phyloP scores from a whole-genome alignment of 2,113 vertebrate genomes.

The Enhydra lutris region DNA sequence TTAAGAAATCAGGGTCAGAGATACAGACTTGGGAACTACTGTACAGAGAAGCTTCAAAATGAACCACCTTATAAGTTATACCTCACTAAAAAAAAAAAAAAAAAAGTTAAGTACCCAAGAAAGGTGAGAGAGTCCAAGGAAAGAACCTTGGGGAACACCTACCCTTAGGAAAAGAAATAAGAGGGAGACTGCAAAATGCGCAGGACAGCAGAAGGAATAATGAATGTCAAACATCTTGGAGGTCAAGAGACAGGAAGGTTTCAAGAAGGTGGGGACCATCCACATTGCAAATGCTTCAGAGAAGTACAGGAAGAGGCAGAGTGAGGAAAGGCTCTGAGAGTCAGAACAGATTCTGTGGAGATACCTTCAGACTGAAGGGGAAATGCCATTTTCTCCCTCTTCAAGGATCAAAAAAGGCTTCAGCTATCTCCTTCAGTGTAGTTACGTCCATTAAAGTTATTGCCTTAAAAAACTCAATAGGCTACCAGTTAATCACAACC shows the following conservation, averaged over 20 bases:
- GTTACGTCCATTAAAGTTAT: background rate
- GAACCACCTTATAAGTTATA: background rate
- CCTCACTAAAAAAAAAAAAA: background rate
- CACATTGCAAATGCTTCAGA: background rate
- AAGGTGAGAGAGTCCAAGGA: background rate
- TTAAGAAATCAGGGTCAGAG: background rate
- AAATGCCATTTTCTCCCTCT: background rate
- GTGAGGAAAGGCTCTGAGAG: background rate
- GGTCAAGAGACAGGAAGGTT: background rate
- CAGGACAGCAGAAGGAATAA: background rate
- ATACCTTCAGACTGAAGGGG: background rate
- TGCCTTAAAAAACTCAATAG: background rate
- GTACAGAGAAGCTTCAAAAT: background rate
- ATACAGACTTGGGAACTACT: background rate
- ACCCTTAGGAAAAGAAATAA: background rate
- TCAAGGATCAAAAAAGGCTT: background rate
- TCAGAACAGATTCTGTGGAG: background rate
- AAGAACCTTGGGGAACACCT: background rate
- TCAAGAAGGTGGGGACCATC: background rate
- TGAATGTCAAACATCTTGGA: background rate
- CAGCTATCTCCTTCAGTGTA: background rate
- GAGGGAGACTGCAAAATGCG: background rate
- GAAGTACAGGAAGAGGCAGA: background rate
- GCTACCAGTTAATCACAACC: slow-evolving; percentile 3
- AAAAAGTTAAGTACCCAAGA: background rate